Conservation (phyloP, 2,113 vertebrate species). For the Daboia siamensis region DNA sequence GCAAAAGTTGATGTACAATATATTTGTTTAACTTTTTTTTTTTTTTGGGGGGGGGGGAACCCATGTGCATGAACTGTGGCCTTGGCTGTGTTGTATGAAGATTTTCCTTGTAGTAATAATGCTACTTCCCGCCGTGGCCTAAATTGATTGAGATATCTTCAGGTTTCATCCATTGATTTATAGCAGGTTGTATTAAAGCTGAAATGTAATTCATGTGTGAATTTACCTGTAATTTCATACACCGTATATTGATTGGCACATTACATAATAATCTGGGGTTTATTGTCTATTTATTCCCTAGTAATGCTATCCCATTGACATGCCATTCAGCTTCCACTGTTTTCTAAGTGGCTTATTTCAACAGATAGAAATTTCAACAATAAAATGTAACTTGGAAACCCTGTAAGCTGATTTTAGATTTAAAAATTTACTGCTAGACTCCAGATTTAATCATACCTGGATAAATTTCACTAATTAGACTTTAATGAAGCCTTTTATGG, state of each 20-base stretch:
- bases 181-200: not conserved
- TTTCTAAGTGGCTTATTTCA: not conserved
- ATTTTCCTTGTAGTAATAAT: not conserved
- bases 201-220: not conserved
- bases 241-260: not conserved
- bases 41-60: not conserved
- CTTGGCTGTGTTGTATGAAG: not conserved
- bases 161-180: not conserved
- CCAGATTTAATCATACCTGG: not conserved
- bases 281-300: not conserved
- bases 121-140: not conserved
- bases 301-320: not conserved
- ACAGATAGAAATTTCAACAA: not conserved
- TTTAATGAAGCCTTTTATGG: not conserved
- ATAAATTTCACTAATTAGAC: not conserved
- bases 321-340: not conserved
- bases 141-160: not conserved
- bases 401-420: not conserved
- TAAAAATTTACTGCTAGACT: not conserved
- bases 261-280: not conserved
- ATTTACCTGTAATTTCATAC: not conserved
- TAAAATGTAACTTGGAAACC: not conserved
- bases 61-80: not conserved
- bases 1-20: not conserved
- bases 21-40: conserved; percentile 2